Evolutionary conservation across 2,113 vertebrate genomes (phyloP).

Genomic region (Petrocephalus microphthalmus): DNA sequence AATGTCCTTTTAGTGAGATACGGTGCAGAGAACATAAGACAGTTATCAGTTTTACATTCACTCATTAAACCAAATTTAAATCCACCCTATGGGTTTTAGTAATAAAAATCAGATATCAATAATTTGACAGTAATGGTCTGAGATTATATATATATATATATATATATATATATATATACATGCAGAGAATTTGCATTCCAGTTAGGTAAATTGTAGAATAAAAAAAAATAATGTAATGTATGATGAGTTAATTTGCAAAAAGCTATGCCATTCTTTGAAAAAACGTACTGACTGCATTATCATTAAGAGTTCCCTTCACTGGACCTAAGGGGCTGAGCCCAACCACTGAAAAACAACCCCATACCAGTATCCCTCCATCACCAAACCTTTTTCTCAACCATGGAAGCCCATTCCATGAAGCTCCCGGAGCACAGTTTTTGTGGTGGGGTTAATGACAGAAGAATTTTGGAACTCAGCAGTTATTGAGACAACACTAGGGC

Average conservation of each 20-base stretch:
- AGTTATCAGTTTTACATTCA: background rate
- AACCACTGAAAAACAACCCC: too few species aligned
- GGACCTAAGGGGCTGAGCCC: too few species aligned
- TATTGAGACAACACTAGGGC: background rate
- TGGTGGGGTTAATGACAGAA: too few species aligned
- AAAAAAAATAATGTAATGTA: background rate
- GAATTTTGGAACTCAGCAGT: background rate
- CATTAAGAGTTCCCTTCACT: too few species aligned
- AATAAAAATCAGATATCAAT: constrained; percentile 3
- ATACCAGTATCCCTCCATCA: too few species aligned
- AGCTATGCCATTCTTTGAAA: background rate
- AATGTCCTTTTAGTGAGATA: constrained; percentile 45
- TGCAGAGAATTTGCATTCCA: background rate
- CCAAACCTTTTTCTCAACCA: too few species aligned
- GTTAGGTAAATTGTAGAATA: background rate
- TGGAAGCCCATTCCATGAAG: too few species aligned
- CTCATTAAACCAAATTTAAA: constrained; percentile 10
- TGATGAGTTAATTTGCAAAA: background rate
- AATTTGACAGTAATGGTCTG: constrained; percentile 11
- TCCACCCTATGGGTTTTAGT: background rate
- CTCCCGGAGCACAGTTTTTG: too few species aligned
- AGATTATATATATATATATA: background rate
- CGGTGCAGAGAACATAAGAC: background rate
- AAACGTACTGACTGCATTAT: background rate
- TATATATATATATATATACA: background rate